These are phyloP conservation scores for Eurystomus gularis DNA, from an alignment of 2,113 vertebrate genomes.

Conservation along the genomic window DNA sequence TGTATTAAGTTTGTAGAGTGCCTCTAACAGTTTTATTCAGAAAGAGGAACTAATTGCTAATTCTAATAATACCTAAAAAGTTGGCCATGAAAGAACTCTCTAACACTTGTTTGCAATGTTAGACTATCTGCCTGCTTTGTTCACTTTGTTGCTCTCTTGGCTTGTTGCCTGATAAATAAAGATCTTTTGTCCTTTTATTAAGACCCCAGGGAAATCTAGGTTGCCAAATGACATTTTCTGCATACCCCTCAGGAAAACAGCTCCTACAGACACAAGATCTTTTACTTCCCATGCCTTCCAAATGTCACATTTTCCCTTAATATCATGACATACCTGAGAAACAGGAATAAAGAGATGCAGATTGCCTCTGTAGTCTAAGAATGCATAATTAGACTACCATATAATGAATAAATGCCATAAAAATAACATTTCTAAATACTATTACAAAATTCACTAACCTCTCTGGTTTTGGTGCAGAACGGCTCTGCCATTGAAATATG, in stretches of 20 bases:
- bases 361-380: background rate
- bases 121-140: background rate
- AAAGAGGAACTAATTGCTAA: background rate
- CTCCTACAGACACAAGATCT: background rate
- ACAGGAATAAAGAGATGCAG: background rate
- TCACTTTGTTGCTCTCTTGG: background rate
- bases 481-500: conserved; percentile 96
- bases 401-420: background rate
- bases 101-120: too few species aligned
- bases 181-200: background rate
- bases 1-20: background rate
- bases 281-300: background rate
- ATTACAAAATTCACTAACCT: conserved; percentile 76
- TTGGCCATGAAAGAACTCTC: too few species aligned
- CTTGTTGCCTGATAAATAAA: background rate
- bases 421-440: background rate
- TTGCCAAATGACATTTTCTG: background rate
- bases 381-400: background rate
- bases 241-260: background rate
- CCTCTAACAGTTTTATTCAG: background rate
- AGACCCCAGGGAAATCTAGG: background rate
- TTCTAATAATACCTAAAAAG: too few species aligned
- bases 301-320: background rate
- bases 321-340: background rate
- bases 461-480: conserved; percentile 92